Conservation (phyloP, 2,113 vertebrate genomes). For the Hemiscyllium ocellatum region DNA sequence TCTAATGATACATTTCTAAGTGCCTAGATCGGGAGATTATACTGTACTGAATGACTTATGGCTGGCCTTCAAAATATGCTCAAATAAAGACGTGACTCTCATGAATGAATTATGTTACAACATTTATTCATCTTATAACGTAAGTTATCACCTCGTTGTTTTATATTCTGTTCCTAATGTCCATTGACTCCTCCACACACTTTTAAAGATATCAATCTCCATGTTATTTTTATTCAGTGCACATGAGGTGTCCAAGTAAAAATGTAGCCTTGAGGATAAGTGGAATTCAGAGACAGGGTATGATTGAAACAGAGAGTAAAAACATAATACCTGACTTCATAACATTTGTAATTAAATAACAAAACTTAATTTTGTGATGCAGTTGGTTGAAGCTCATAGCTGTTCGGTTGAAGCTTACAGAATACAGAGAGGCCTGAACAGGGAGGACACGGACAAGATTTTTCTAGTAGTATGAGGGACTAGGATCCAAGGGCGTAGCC, state of each 20-base stretch:
- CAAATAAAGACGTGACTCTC: not conserved
- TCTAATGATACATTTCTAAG: not conserved
- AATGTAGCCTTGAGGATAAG: too few relatives aligned
- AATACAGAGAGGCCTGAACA: too few relatives aligned
- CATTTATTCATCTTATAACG: not conserved
- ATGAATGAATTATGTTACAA: not conserved
- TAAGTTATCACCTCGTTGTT: not conserved
- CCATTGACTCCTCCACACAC: not conserved
- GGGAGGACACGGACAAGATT: too few relatives aligned
- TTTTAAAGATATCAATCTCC: not conserved
- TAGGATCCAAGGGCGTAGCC: too few relatives aligned
- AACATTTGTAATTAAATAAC: not conserved
- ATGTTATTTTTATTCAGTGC: not conserved
- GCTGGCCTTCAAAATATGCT: not conserved
- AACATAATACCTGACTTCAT: not conserved
- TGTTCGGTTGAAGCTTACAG: not conserved
- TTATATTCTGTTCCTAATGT: not conserved
- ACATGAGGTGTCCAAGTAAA: too few relatives aligned
- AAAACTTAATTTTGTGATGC: not conserved
- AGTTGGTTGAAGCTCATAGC: not conserved
- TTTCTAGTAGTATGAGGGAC: too few relatives aligned
- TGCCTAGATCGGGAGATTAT: not conserved
- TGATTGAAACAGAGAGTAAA: not conserved
- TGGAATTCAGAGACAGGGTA: too few relatives aligned
- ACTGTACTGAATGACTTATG: not conserved